These are phyloP conservation scores for Stenopsyche tienmushanensis DNA, from an alignment of 1,140 invertebrate species.

Conservation along the genomic window DNA sequence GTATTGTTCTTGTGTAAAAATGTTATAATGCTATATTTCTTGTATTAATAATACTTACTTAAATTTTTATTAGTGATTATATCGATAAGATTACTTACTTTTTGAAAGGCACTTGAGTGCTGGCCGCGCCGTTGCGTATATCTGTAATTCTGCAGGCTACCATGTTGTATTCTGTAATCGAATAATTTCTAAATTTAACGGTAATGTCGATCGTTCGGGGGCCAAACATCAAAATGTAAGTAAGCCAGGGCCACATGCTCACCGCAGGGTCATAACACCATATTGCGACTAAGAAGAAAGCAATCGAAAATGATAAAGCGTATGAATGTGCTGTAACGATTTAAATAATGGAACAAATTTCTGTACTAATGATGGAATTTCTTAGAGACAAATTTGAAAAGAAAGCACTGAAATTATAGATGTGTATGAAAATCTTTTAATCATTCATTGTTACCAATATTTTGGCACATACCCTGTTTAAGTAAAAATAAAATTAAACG, in stretches of 20 bases:
- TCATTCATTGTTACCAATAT: too few species aligned
- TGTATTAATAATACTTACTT: too few species aligned
- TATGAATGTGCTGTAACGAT: slow-evolving; percentile 12
- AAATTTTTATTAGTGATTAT: too few species aligned
- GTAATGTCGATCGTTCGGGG: slow-evolving; percentile 48
- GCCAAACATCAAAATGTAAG: background rate
- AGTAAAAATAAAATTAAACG: too few species aligned
- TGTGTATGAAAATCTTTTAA: too few species aligned
- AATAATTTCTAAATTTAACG: slow-evolving; percentile 66
- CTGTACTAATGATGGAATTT: too few species aligned
- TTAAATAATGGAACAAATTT: slow-evolving; percentile 36
- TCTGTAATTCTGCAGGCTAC: slow-evolving; percentile 93
- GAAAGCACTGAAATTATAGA: too few species aligned
- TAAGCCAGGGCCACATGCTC: slow-evolving; percentile 42
- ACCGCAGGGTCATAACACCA: slow-evolving; percentile 39
- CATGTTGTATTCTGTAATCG: slow-evolving; percentile 93
- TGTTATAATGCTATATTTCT: too few species aligned
- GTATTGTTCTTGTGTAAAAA: background rate
- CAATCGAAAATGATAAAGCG: slow-evolving; percentile 26
- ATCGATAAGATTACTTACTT: slow-evolving; percentile 92
- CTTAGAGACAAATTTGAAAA: too few species aligned
- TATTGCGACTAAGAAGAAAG: slow-evolving; percentile 43
- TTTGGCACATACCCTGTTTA: too few species aligned
- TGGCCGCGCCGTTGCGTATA: slow-evolving; percentile 80
- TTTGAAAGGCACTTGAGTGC: slow-evolving; percentile 97